These are phyloP conservation scores for Plagodis pulveraria DNA, from an alignment of 2,888 invertebrate genomes.

Conservation along the genomic window DNA sequence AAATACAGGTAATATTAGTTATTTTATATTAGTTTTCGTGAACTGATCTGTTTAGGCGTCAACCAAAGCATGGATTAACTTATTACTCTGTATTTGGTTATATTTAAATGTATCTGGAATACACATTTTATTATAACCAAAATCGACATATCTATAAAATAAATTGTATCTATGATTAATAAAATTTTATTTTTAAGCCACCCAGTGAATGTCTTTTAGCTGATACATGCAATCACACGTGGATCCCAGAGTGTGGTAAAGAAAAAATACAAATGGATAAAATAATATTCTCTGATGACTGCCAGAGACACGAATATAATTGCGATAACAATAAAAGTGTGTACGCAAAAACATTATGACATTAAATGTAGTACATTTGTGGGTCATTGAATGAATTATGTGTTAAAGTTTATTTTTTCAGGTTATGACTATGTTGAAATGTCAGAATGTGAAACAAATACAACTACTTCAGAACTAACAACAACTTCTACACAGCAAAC, in stretches of 20 bases:
- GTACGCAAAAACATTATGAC: slow-evolving; percentile 5
- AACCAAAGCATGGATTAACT: no score
- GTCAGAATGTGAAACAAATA: slow-evolving; percentile 12
- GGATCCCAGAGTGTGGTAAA: slow-evolving; percentile 52
- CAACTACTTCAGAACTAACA: slow-evolving; percentile 11
- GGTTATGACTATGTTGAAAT: slow-evolving; percentile 24
- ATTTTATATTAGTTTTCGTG: no score
- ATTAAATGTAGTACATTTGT: not conserved
- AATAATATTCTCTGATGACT: slow-evolving; percentile 60
- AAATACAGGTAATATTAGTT: no score
- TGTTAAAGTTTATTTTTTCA: slow-evolving; percentile 33
- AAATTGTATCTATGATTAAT: not conserved
- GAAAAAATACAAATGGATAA: slow-evolving; percentile 35
- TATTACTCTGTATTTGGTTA: no score
- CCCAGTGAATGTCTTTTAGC: slow-evolving; percentile 50
- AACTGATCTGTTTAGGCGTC: no score
- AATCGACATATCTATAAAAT: no score
- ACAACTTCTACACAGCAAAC: slow-evolving; percentile 5
- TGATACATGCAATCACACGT: slow-evolving; percentile 62
- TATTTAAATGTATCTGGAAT: not conserved
- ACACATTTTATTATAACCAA: not conserved
- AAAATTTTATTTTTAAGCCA: slow-evolving; percentile 46
- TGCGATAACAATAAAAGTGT: slow-evolving; percentile 59
- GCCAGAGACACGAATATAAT: slow-evolving; percentile 66
- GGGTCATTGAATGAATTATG: not conserved